Percentiles rank a stretch among this genome's conserved stretches.
Evolutionary conservation across 2,113 vertebrate genomes (phyloP).

Genomic region (Ardeotis arabs): DNA sequence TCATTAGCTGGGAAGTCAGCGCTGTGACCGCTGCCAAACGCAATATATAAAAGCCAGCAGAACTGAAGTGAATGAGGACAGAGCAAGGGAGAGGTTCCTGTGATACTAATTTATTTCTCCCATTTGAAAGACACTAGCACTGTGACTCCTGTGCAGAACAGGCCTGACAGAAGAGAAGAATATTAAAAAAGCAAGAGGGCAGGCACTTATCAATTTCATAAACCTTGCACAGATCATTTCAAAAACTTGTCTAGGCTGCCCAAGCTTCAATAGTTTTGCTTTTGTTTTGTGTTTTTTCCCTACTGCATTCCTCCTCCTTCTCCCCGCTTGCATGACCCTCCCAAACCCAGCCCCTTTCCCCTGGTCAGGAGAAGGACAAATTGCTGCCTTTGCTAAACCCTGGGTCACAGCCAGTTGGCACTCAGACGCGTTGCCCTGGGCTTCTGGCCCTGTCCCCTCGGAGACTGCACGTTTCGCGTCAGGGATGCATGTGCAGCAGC

Average conservation of each 20-base stretch:
- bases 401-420: slow-evolving; percentile 45
- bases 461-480: not conserved
- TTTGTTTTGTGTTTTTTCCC: not conserved
- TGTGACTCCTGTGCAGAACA: not conserved
- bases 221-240: not conserved
- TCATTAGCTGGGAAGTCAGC: slow-evolving; percentile 59
- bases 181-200: not conserved
- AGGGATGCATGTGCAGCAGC: not conserved
- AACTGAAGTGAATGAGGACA: slow-evolving; percentile 20
- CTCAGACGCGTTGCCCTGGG: not conserved
- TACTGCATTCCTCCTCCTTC: not conserved
- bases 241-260: not conserved
- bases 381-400: not conserved
- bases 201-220: not conserved
- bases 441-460: not conserved
- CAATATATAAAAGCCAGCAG: slow-evolving; percentile 50
- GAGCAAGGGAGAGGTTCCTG: slow-evolving; percentile 19
- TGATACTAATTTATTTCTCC: not conserved
- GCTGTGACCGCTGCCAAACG: slow-evolving; percentile 52
- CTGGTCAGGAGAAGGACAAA: slow-evolving; percentile 36
- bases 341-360: not conserved
- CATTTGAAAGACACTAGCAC: not conserved
- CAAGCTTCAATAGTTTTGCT: not conserved
- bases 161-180: not conserved
- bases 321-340: not conserved